Evolutionary conservation across 2,888 invertebrate species (phyloP).

Genomic region (Cacoxenus indagator): DNA sequence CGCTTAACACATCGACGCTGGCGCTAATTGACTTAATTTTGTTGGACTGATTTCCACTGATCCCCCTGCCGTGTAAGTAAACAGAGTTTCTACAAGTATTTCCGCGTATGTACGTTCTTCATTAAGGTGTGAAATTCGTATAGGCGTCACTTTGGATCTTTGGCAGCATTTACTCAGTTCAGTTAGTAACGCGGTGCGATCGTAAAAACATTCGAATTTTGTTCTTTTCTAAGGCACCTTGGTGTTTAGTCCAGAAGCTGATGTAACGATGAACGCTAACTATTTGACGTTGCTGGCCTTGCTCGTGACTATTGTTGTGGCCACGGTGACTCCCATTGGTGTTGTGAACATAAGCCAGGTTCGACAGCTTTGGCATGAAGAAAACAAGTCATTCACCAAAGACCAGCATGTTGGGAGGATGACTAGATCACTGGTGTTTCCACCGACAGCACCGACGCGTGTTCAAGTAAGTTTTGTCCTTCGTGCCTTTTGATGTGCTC

Average conservation of each 20-base stretch:
- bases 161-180: background rate
- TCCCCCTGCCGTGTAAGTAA: background rate
- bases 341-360: background rate
- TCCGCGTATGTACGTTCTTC: background rate
- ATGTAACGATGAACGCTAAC: too few species aligned
- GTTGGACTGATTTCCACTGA: background rate
- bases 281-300: background rate
- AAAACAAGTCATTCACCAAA: background rate
- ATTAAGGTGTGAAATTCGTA: slow-evolving; percentile 18
- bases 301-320: background rate
- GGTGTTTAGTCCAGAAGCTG: too few species aligned
- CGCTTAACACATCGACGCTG: too few species aligned
- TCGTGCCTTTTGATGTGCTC: too few species aligned
- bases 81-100: background rate
- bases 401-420: background rate
- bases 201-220: background rate
- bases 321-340: background rate
- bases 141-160: background rate
- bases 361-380: background rate
- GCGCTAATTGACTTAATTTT: background rate
- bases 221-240: background rate
- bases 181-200: background rate
- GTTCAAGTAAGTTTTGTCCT: slow-evolving; percentile 54
- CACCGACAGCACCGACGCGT: slow-evolving; percentile 46
- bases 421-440: slow-evolving; percentile 39